These are phyloP conservation scores for Thaumetopoea pityocampa DNA, from an alignment of 1,140 invertebrate species.

Conservation along the genomic window DNA sequence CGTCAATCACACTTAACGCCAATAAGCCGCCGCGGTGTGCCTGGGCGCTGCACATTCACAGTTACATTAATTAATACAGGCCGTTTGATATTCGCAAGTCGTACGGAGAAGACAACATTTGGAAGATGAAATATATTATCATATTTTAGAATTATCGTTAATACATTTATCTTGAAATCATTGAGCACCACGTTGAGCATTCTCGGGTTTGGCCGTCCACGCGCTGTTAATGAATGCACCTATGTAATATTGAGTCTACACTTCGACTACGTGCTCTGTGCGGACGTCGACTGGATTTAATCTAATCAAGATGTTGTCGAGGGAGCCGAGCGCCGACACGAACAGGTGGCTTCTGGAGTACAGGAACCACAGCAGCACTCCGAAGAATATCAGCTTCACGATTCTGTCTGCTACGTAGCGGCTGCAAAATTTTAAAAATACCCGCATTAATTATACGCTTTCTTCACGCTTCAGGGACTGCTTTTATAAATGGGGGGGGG, in stretches of 20 bases:
- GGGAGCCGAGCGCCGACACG: slow-evolving; percentile 16
- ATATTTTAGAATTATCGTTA: too few species aligned
- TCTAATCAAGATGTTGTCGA: slow-evolving; percentile 27
- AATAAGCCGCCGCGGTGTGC: too few species aligned
- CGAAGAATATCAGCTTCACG: slow-evolving; percentile 27
- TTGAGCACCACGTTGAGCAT: too few species aligned
- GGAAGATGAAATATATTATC: too few species aligned
- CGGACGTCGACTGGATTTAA: slow-evolving; percentile 18
- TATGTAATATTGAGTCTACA: slow-evolving; percentile 54
- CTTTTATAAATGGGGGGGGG: background rate
- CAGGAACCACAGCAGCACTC: slow-evolving; percentile 39
- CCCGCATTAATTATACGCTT: background rate
- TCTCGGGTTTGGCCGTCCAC: too few species aligned
- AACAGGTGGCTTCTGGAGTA: slow-evolving; percentile 30
- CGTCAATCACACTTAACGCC: too few species aligned
- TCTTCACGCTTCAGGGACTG: background rate
- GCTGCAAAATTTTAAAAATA: slow-evolving; percentile 31
- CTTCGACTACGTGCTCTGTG: slow-evolving; percentile 32
- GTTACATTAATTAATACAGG: too few species aligned
- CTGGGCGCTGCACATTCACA: too few species aligned
- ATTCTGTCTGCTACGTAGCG: slow-evolving; percentile 44
- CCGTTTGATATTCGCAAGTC: too few species aligned
- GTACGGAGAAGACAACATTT: too few species aligned
- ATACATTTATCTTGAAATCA: too few species aligned
- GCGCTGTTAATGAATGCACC: too few species aligned